Evolutionary conservation across 1,140 invertebrate species (phyloP).

Genomic region (Laupala kohalensis): DNA sequence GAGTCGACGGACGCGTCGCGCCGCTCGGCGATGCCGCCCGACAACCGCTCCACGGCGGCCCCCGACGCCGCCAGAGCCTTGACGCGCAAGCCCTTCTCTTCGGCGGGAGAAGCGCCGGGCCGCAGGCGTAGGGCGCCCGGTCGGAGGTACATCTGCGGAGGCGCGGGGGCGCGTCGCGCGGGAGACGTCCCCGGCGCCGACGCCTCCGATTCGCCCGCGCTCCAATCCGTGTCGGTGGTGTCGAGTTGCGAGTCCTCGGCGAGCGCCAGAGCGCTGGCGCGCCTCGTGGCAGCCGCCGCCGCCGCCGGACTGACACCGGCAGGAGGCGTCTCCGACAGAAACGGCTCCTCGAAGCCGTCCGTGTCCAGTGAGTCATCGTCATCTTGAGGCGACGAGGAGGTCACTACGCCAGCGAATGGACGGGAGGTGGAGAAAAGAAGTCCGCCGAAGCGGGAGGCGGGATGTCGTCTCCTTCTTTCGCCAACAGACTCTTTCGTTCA

Average conservation of each 20-base stretch:
- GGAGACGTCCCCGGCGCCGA: neutral
- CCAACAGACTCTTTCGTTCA: too few relatives aligned
- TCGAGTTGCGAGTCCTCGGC: conserved; percentile 4
- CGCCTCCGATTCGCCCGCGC: neutral
- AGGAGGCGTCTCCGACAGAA: conserved; percentile 29
- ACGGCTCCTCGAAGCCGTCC: conserved; percentile 34
- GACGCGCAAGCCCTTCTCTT: conserved; percentile 31
- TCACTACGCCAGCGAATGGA: conserved; percentile 11
- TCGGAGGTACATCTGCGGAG: neutral
- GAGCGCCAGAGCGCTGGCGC: neutral
- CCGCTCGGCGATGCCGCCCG: conserved; percentile 26
- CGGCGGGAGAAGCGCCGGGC: conserved; percentile 22
- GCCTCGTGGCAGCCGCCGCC: conserved; percentile 4
- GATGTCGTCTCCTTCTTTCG: too few relatives aligned
- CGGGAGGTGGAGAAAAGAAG: neutral
- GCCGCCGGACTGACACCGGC: conserved; percentile 21
- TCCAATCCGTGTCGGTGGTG: conserved; percentile 2
- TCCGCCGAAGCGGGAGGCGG: too few relatives aligned
- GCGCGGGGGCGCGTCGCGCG: neutral
- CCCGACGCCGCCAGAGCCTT: conserved; percentile 1
- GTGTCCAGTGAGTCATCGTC: conserved; percentile 36
- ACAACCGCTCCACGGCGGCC: conserved; percentile 26
- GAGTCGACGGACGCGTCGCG: neutral
- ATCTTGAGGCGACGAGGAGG: conserved; percentile 33
- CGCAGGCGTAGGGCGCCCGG: neutral